Percentiles rank a stretch among this genome's conserved stretches.
Conservation (phyloP, 2,888 invertebrate species). For the Mesorhabditis spiculigera region DNA sequence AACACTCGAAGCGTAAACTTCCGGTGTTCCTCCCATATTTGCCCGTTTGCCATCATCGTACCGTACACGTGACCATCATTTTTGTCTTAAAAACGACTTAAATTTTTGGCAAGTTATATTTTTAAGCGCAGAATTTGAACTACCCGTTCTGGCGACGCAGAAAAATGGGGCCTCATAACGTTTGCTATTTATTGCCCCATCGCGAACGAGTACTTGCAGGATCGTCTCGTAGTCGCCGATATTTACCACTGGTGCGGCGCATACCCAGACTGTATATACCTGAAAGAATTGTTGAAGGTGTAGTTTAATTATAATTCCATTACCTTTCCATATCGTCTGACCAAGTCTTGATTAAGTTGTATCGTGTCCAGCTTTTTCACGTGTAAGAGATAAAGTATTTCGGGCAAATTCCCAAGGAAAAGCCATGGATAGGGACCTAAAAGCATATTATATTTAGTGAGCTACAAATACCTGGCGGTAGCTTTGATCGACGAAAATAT, state of each 20-base stretch:
- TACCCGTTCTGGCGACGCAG: background rate
- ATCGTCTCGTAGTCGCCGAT: constrained; percentile 3
- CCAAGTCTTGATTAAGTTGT: background rate
- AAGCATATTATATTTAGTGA: too few species aligned
- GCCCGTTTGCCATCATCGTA: constrained; percentile 24
- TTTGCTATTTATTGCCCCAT: background rate
- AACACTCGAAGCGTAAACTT: constrained; percentile 25
- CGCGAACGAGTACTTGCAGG: background rate
- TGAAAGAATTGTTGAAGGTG: background rate
- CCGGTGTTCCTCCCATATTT: constrained; percentile 26
- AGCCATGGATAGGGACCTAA: constrained; percentile 1
- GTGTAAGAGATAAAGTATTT: background rate
- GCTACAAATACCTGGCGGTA: background rate
- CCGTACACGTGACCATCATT: constrained; percentile 14
- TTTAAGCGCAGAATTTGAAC: background rate
- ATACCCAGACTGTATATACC: background rate
- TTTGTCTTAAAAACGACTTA: too few species aligned
- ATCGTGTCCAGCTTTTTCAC: background rate
- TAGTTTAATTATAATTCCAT: background rate
- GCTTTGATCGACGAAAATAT: background rate
- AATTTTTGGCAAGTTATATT: too few species aligned
- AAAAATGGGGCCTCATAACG: constrained; percentile 1
- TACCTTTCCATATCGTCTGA: background rate
- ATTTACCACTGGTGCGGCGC: background rate
- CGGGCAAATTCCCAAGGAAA: background rate